Base-by-base conservation (phyloP, 2,888 invertebrate genomes). In the Mechanitis messenoides region DNA sequence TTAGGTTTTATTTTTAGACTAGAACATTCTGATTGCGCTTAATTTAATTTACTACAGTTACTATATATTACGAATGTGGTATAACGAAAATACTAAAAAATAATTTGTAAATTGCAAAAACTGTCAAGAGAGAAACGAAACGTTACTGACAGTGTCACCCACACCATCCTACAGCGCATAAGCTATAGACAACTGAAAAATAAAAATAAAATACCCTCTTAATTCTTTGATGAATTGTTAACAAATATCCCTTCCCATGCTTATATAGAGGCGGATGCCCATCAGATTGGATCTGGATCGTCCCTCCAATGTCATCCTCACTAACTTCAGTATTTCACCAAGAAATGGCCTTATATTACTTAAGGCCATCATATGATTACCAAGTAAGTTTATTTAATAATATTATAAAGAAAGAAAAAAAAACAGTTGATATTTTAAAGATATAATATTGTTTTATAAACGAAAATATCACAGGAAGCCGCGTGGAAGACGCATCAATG, bases 401-500 rank as follows among this genome's bases (percentile, higher is more conserved):
- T 45, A 3, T 56, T n/a, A 56, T 55, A 47, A 6, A 2, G 12
- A n/a, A 46, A 46, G 20, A n/a, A 31, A 31, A 31, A 9, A 31
- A 50, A 31, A 0, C 31, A 31, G 6, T 3, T 9, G 31, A 50
- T 31, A 50, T 31, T n/a, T 20, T n/a, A 20, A n/a, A 50, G 12
- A 6, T n/a, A 53, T 35, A 33, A 46, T 56, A 57, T 45, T 35
- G 3, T 2, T 46, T 33, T 47, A 33, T 55, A 11, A 9, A 45
- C 35, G 47, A 11, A 58, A 57, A 35, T 53, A 45, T 45, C 58
- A 45, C 68, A 95, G 95, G 96, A 96, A 71, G 92, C 95, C 0
- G 95, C 97, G 2, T 98, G 97, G 97, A 97, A 95, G 80, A 94
- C 93, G 5, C 96, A 98, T 80, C 90, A 95, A 59, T 98, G 97